Evolutionary conservation across 2,888 invertebrate genomes (phyloP).

Genomic region (Hymenopus coronatus): DNA sequence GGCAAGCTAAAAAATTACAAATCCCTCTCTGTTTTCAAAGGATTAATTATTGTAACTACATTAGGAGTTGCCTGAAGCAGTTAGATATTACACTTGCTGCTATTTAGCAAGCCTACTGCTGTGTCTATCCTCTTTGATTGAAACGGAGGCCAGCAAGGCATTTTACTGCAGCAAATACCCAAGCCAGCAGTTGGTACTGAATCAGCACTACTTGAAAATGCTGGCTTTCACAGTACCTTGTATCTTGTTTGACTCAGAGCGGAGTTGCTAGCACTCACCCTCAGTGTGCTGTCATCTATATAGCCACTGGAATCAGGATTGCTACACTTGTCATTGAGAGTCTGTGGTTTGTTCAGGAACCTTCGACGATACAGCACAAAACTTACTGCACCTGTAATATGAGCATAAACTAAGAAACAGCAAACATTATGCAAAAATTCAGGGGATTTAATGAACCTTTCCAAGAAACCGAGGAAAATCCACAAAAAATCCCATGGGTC

Average conservation of each 20-base stretch:
- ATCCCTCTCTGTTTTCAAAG: no score
- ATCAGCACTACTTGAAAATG: background rate
- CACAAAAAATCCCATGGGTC: no score
- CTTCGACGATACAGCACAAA: slow-evolving; percentile 68
- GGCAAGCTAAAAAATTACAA: no score
- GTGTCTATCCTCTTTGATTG: background rate
- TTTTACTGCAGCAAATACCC: background rate
- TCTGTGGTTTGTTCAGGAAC: slow-evolving; percentile 79
- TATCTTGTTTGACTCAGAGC: background rate
- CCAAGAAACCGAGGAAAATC: no score
- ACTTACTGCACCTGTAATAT: slow-evolving; percentile 55
- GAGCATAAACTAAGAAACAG: background rate
- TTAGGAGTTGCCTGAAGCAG: no score
- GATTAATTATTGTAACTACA: no score
- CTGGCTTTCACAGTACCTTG: background rate
- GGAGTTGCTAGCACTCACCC: slow-evolving; percentile 56
- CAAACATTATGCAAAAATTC: background rate
- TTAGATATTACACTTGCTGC: background rate
- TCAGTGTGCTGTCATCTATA: slow-evolving; percentile 80
- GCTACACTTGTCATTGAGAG: slow-evolving; percentile 75
- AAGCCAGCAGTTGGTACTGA: background rate
- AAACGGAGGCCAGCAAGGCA: background rate
- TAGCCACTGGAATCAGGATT: slow-evolving; percentile 85
- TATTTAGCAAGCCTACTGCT: background rate
- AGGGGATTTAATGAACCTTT: no score